Evolutionary conservation across 2,888 invertebrate genomes (phyloP).

Genomic region (Amphipyra berbera): DNA sequence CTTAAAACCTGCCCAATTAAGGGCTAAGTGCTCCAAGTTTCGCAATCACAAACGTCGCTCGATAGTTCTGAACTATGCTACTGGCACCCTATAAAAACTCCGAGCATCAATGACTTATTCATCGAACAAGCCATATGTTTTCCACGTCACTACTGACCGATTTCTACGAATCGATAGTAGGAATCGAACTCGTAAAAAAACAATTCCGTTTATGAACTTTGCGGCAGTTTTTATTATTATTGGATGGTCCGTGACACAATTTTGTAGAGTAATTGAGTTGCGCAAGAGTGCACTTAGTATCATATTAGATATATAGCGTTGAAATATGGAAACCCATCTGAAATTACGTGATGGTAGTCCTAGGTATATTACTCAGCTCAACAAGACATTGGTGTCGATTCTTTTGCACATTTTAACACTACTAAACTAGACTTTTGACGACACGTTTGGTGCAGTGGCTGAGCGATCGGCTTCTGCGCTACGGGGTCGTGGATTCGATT

Average conservation of each 20-base stretch:
- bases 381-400: too few species aligned
- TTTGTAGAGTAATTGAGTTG: slow-evolving; percentile 25
- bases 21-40: too few species aligned
- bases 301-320: background rate
- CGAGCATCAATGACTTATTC: slow-evolving; percentile 49
- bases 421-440: too few species aligned
- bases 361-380: too few species aligned
- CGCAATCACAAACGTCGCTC: background rate
- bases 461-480: too few species aligned
- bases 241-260: slow-evolving; percentile 37
- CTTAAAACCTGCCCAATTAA: too few species aligned
- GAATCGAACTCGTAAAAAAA: slow-evolving; percentile 38
- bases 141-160: slow-evolving; percentile 31
- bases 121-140: slow-evolving; percentile 42
- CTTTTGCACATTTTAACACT: too few species aligned
- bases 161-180: slow-evolving; percentile 42
- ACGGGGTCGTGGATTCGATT: too few species aligned
- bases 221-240: slow-evolving; percentile 29
- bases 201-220: slow-evolving; percentile 39
- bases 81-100: slow-evolving; percentile 31
- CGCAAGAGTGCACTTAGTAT: slow-evolving; percentile 21
- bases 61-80: slow-evolving; percentile 30
- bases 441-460: too few species aligned
- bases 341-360: background rate
- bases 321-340: background rate